Percentiles rank a stretch among this genome's conserved stretches.
These are phyloP conservation scores for Bos javanicus DNA, from an alignment of 2,113 vertebrate genomes.

Conservation along the genomic window DNA sequence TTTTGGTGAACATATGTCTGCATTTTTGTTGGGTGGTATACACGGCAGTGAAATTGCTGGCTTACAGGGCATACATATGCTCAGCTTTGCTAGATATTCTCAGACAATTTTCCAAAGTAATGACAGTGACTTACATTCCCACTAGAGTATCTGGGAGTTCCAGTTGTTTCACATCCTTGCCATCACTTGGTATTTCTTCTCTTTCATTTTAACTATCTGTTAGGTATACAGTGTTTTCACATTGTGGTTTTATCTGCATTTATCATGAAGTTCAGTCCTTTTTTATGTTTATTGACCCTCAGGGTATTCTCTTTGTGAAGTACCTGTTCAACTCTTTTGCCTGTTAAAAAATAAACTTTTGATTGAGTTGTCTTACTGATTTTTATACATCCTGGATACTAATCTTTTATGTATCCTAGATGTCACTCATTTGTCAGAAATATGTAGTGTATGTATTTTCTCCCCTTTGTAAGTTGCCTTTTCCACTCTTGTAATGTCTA, in stretches of 20 bases:
- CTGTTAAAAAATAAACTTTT: background rate
- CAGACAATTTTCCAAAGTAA: background rate
- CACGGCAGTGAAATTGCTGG: background rate
- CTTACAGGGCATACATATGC: background rate
- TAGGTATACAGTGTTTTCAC: background rate
- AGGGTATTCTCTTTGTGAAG: background rate
- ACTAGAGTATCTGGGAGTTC: background rate
- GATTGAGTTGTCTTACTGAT: background rate
- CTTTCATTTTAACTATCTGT: background rate
- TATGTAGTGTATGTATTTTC: background rate
- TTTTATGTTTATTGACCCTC: background rate
- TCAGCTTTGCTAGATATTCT: background rate
- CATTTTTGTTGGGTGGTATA: background rate
- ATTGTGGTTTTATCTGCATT: background rate
- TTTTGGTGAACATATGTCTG: background rate
- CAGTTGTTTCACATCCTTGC: background rate
- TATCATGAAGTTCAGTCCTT: background rate
- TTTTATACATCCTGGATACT: background rate
- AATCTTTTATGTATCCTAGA: background rate
- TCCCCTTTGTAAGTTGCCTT: background rate
- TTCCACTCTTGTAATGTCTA: background rate
- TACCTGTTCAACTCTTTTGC: background rate
- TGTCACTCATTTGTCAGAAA: background rate
- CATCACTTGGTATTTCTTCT: background rate
- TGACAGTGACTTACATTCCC: background rate